Percentiles rank a stretch among this genome's conserved stretches.
Evolutionary conservation across 2,888 invertebrate species (phyloP).

Genomic region (Micropterix aruncella): DNA sequence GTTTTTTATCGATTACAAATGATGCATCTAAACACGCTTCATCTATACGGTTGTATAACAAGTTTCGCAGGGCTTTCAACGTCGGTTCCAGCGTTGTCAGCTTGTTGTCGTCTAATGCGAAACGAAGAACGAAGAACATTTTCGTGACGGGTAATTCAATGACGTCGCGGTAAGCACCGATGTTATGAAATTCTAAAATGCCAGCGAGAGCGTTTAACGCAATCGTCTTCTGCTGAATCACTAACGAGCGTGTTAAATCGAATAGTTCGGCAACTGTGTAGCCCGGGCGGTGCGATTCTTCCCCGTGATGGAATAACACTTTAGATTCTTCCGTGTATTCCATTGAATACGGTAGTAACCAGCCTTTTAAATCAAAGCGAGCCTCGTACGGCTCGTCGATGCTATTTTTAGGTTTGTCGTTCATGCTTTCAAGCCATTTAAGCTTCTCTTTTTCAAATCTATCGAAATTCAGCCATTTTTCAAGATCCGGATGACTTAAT

Average conservation of each 20-base stretch:
- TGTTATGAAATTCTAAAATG: constrained; percentile 54
- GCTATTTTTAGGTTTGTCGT: constrained; percentile 38
- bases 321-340: constrained; percentile 41
- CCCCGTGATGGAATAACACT: constrained; percentile 80
- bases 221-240: constrained; percentile 72
- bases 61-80: constrained; percentile 56
- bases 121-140: constrained; percentile 68
- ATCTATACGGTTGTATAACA: constrained; percentile 65
- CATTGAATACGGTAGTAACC: constrained; percentile 55
- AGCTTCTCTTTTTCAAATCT: constrained; percentile 76
- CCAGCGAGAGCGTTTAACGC: constrained; percentile 71
- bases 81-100: constrained; percentile 60
- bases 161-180: constrained; percentile 63
- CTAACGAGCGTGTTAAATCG: constrained; percentile 58
- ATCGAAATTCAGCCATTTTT: constrained; percentile 76
- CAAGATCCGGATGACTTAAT: constrained; percentile 41
- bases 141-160: constrained; percentile 63
- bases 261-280: constrained; percentile 83
- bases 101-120: constrained; percentile 75
- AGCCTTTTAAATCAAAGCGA: constrained; percentile 70
- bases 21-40: constrained; percentile 60
- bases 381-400: constrained; percentile 59
- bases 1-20: constrained; percentile 47
- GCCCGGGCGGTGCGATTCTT: constrained; percentile 82
- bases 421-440: constrained; percentile 68